These are phyloP conservation scores for Antheraea pernyi DNA, from an alignment of 1,140 invertebrate species.

Conservation along the genomic window DNA sequence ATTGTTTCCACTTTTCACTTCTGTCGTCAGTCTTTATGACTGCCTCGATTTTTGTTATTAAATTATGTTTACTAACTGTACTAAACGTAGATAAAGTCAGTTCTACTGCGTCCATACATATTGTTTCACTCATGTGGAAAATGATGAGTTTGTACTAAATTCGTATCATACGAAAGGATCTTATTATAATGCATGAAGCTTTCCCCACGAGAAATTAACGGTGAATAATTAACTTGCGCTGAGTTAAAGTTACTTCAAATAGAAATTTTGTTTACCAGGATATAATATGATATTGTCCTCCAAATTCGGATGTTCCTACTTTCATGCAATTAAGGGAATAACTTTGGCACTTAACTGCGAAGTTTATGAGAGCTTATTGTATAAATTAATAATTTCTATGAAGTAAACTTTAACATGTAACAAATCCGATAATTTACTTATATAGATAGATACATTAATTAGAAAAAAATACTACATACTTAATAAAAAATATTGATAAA, in stretches of 20 bases:
- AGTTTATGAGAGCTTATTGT: not conserved
- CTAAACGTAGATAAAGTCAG: too few relatives aligned
- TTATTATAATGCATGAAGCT: not conserved
- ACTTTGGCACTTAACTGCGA: not conserved
- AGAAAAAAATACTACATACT: too few relatives aligned
- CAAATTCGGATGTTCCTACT: not conserved
- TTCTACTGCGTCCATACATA: too few relatives aligned
- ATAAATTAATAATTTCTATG: not conserved
- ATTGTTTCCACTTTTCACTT: too few relatives aligned
- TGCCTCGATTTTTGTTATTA: too few relatives aligned
- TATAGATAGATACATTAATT: too few relatives aligned
- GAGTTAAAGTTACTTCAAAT: not conserved
- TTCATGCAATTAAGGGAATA: constrained; percentile 1
- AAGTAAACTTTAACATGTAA: not conserved
- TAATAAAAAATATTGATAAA: too few relatives aligned
- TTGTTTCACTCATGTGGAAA: too few relatives aligned
- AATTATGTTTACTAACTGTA: too few relatives aligned
- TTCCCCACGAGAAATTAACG: not conserved
- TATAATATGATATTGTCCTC: constrained; percentile 1
- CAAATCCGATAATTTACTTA: too few relatives aligned
- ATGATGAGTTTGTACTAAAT: not conserved
- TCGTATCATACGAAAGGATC: not conserved
- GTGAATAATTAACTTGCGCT: not conserved
- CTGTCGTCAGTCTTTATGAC: too few relatives aligned
- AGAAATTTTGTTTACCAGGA: not conserved